phyloP scores from a whole-genome alignment of 2,113 vertebrate genomes.

The Apeltes quadracus region DNA sequence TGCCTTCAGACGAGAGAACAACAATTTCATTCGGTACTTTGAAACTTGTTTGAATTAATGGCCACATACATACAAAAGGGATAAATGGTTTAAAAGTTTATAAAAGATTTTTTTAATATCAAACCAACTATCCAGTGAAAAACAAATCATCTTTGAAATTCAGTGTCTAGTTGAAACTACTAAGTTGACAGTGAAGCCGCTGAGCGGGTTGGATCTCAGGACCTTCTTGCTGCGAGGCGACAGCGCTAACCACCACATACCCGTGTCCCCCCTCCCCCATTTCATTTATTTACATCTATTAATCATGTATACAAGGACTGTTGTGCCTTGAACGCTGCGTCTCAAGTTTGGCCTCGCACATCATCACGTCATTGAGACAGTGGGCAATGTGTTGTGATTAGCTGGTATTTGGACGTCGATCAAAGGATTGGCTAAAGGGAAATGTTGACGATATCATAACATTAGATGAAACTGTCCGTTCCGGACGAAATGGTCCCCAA shows the following conservation, averaged over 20 bases:
- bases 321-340: not conserved
- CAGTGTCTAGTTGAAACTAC: not conserved
- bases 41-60: constrained; percentile 26
- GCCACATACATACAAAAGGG: constrained; percentile 12
- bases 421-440: not conserved
- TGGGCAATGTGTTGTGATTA: not conserved
- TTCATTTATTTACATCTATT: too few relatives aligned
- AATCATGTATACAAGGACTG: not conserved
- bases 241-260: too few relatives aligned
- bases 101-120: constrained; percentile 22
- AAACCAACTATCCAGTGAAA: constrained; percentile 14
- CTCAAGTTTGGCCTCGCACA: constrained; percentile 9
- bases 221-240: too few relatives aligned
- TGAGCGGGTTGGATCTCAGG: too few relatives aligned
- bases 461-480: not conserved
- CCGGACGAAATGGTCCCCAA: too few relatives aligned
- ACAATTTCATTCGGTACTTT: constrained; percentile 1
- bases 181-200: too few relatives aligned
- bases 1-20: not conserved
- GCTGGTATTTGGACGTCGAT: not conserved
- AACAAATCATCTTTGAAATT: constrained; percentile 19
- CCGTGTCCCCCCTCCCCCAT: too few relatives aligned
- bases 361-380: constrained; percentile 30
- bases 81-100: constrained; percentile 46
- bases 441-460: not conserved